Evolutionary conservation across 1,140 invertebrate species (phyloP).

Genomic region (Ostrea denselamellosa): DNA sequence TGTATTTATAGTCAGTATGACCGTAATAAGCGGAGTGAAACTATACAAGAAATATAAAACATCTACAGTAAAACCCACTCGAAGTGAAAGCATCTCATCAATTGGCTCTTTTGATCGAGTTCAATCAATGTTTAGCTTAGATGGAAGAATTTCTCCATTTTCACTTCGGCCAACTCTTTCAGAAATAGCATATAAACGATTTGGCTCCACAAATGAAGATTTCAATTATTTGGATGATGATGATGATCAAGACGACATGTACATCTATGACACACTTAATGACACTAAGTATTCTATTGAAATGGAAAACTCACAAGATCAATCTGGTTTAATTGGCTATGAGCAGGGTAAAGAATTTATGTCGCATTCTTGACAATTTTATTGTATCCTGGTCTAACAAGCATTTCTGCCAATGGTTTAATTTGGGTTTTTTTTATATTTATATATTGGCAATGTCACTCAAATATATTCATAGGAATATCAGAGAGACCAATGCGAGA

Average conservation of each 20-base stretch:
- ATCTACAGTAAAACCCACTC: background rate
- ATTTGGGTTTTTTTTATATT: no score
- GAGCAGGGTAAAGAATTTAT: no score
- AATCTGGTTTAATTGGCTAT: background rate
- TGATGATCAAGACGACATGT: background rate
- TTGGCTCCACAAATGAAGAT: background rate
- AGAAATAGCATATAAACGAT: conserved; percentile 26
- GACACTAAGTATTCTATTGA: background rate
- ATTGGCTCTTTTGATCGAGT: conserved; percentile 6
- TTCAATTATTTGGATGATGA: background rate
- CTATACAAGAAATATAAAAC: background rate
- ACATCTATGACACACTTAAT: background rate
- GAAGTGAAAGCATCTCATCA: background rate
- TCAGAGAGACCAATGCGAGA: no score
- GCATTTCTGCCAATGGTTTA: no score
- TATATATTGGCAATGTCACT: no score
- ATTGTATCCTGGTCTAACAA: no score
- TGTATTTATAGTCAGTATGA: background rate
- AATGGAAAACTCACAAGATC: background rate
- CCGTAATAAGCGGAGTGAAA: background rate
- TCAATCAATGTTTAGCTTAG: conserved; percentile 14
- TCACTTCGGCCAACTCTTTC: background rate
- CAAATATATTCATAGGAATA: no score
- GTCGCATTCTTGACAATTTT: no score
- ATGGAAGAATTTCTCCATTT: conserved; percentile 32